Evolutionary conservation across 2,797 vertebrate genomes (phyloP).

Genomic region (Chromis chromis): DNA sequence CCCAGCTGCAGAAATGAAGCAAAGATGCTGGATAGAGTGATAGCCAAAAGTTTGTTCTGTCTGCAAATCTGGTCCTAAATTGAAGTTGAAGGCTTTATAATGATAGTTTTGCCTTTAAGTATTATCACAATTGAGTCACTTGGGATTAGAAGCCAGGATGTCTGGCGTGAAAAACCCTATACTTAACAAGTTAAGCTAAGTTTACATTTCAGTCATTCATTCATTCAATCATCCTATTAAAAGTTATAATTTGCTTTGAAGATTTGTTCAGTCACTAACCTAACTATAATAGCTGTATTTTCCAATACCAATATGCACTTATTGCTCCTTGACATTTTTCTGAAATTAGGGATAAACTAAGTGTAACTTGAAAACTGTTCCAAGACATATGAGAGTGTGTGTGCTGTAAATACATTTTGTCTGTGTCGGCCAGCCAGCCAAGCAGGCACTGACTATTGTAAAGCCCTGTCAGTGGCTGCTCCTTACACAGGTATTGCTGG

Average conservation of each 20-base stretch:
- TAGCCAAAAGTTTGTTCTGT: constrained; percentile 24
- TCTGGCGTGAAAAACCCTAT: constrained; percentile 9
- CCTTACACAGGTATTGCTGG: constrained; percentile 27
- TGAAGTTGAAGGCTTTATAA: constrained; percentile 30
- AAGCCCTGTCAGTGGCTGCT: not conserved
- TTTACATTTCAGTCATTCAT: not conserved
- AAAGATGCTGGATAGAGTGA: constrained; percentile 13
- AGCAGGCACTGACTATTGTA: constrained; percentile 3
- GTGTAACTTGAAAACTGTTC: not conserved
- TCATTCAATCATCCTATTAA: no score
- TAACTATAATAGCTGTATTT: not conserved
- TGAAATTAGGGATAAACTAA: no score
- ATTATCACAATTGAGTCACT: constrained; percentile 20
- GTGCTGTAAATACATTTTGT: constrained; percentile 3
- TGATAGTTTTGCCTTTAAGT: constrained; percentile 34
- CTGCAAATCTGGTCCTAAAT: constrained; percentile 23
- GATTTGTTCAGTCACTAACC: not conserved
- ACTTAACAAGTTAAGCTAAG: constrained; percentile 6
- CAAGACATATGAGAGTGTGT: not conserved
- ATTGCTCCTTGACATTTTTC: not conserved
- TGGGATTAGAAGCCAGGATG: constrained; percentile 12
- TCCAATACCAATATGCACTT: not conserved
- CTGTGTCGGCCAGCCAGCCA: not conserved
- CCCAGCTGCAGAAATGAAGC: constrained; percentile 23
- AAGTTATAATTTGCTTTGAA: no score